Percentiles rank a stretch among this genome's conserved stretches.
phyloP scores from a whole-genome alignment of 2,888 invertebrate genomes.

The Pyrochroa serraticornis region DNA sequence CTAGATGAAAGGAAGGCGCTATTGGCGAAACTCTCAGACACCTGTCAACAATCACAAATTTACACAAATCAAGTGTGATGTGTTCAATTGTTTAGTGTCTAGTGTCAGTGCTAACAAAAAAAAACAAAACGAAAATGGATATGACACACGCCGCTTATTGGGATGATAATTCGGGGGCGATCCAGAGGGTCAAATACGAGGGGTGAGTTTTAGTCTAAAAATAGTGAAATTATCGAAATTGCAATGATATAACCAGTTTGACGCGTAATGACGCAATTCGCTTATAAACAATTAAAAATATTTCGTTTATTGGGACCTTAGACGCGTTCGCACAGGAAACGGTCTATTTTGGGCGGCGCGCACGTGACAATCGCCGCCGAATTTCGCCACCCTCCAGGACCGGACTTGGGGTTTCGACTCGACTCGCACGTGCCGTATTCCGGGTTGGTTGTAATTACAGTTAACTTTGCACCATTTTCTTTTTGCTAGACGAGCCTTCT shows the following conservation, averaged over 20 bases:
- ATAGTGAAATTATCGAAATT: constrained; percentile 3
- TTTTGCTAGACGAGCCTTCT: too few relatives aligned
- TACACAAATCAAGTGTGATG: constrained; percentile 35
- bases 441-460: too few relatives aligned
- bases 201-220: constrained; percentile 53
- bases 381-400: too few relatives aligned
- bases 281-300: constrained; percentile 5
- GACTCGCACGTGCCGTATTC: too few relatives aligned
- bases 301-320: too few relatives aligned
- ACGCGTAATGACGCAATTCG: constrained; percentile 14
- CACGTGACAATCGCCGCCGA: too few relatives aligned
- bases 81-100: constrained; percentile 7
- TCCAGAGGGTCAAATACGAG: constrained; percentile 62
- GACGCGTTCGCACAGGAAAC: too few relatives aligned
- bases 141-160: constrained; percentile 60
- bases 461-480: too few relatives aligned
- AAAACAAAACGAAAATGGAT: constrained; percentile 46
- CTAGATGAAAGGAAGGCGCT: constrained; percentile 26
- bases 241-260: constrained; percentile 15
- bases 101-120: too few relatives aligned
- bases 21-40: constrained; percentile 28
- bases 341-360: too few relatives aligned
- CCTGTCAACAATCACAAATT: constrained; percentile 35
- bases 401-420: too few relatives aligned
- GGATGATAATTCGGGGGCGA: constrained; percentile 60